phyloP scores from a whole-genome alignment of 2,797 vertebrate species.

The Rhadinocentrus ornatus region DNA sequence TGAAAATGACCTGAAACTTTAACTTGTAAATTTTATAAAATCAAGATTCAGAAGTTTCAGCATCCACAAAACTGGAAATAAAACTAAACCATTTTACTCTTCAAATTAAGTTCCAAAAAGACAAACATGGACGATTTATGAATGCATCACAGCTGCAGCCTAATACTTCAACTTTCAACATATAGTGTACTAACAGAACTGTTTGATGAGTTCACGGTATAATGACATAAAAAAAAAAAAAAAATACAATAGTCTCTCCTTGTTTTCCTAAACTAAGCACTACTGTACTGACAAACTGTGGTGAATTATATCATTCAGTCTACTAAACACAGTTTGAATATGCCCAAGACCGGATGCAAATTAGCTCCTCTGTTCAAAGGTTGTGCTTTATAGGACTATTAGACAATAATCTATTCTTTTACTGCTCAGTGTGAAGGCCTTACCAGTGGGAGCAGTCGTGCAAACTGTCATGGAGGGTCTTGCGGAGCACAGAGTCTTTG shows the following conservation, averaged over 20 bases:
- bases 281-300: background rate
- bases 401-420: background rate
- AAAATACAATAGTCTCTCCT: background rate
- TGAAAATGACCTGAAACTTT: conserved; percentile 14
- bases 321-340: conserved; percentile 8
- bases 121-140: background rate
- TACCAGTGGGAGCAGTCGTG: conserved; percentile 99
- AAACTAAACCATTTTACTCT: background rate
- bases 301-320: background rate
- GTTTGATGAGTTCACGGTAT: background rate
- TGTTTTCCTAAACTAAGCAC: background rate
- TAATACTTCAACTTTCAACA: background rate
- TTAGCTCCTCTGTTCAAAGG: background rate
- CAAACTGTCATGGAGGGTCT: conserved; percentile 96
- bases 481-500: conserved; percentile 97
- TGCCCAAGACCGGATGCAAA: conserved; percentile 5
- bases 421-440: conserved; percentile 49
- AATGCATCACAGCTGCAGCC: background rate
- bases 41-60: background rate
- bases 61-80: background rate
- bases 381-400: background rate
- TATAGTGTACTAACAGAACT: background rate
- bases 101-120: background rate
- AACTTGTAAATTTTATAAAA: background rate
- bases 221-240: background rate